A percentile compares a stretch with the other conserved stretches of the same genome.
phyloP scores from a whole-genome alignment of 2,888 invertebrate species.

The Scaptomyza flava region DNA sequence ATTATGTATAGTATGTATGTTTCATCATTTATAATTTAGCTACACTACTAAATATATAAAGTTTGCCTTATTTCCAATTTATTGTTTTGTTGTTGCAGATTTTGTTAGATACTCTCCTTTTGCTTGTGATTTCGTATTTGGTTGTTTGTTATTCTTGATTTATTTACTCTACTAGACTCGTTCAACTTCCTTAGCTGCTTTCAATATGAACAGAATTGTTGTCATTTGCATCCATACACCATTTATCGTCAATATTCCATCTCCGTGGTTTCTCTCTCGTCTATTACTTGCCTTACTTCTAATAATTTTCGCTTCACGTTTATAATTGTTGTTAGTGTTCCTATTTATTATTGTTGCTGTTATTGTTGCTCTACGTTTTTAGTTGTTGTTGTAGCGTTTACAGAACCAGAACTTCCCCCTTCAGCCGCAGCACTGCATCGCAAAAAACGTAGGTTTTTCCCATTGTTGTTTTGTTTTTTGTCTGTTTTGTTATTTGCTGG shows the following conservation, averaged over 20 bases:
- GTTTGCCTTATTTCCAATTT: constrained; percentile 70
- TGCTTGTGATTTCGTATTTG: constrained; percentile 61
- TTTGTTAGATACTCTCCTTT: constrained; percentile 20
- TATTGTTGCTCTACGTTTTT: constrained; percentile 14
- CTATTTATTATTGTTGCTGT: constrained; percentile 3
- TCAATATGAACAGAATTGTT: neutral
- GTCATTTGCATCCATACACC: constrained; percentile 15
- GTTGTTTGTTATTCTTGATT: constrained; percentile 42
- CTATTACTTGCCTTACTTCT: constrained; percentile 24
- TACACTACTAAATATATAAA: constrained; percentile 64
- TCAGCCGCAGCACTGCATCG: constrained; percentile 20
- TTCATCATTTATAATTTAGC: constrained; percentile 53
- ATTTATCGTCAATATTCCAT: constrained; percentile 9
- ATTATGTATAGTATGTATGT: constrained; percentile 6
- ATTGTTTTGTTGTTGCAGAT: constrained; percentile 70
- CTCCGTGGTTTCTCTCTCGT: neutral
- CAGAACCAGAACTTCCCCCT: constrained; percentile 41
- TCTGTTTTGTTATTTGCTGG: constrained; percentile 7
- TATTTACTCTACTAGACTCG: constrained; percentile 20
- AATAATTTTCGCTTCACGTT: constrained; percentile 18
- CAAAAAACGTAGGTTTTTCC: constrained; percentile 14
- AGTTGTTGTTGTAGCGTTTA: constrained; percentile 38
- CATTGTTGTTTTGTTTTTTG: constrained; percentile 2
- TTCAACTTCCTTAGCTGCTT: constrained; percentile 23
- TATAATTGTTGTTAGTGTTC: constrained; percentile 15